A percentile compares a stretch with the other conserved stretches of the same genome.
Evolutionary conservation across 2,888 invertebrate genomes (phyloP).

Genomic region (Latrodectus hesperus): DNA sequence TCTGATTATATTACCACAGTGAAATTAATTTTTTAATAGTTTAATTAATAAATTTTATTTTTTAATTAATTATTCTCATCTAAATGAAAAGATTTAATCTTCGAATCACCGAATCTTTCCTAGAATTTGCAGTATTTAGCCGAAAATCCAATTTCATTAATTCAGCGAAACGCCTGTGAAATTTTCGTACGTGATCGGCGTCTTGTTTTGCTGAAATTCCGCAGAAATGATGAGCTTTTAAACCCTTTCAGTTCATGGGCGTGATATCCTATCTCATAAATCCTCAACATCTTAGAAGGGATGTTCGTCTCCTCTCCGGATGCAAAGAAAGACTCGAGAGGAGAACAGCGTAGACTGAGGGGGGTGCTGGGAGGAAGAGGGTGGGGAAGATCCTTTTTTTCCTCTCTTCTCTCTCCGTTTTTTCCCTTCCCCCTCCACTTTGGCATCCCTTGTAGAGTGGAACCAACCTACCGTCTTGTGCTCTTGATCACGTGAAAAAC

Average conservation of each 20-base stretch:
- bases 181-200: too few species aligned
- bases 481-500: constrained; percentile 27
- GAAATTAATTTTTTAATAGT: too few species aligned
- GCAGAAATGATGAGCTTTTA: background rate
- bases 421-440: constrained; percentile 9
- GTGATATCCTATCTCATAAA: constrained; percentile 1
- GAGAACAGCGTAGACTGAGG: constrained; percentile 8
- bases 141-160: too few species aligned
- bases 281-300: background rate
- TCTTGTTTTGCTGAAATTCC: too few species aligned
- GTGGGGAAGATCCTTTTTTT: background rate
- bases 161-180: too few species aligned
- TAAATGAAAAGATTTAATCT: too few species aligned
- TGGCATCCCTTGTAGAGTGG: constrained; percentile 31
- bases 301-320: background rate
- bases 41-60: too few species aligned
- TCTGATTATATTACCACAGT: too few species aligned
- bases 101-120: too few species aligned
- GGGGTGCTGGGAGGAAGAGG: constrained; percentile 20
- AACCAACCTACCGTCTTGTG: constrained; percentile 46
- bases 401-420: constrained; percentile 20
- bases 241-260: background rate
- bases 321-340: background rate
- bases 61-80: too few species aligned
- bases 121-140: too few species aligned